Percentiles rank a stretch among this genome's conserved stretches.
Conservation (phyloP, 2,888 invertebrate species). For the Hanleya hanleyi region DNA sequence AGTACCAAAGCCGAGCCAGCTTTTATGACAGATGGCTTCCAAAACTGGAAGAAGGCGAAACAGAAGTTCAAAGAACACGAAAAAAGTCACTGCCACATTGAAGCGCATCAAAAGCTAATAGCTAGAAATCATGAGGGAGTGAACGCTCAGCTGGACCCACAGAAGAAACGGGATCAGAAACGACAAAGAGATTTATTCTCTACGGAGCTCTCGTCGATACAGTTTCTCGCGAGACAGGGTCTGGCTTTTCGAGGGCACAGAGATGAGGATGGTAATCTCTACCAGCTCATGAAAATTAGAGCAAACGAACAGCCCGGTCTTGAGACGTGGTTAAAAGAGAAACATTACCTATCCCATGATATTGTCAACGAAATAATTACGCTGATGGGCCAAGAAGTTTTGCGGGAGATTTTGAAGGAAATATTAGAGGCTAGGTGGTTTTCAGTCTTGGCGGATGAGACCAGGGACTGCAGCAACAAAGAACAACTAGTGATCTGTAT, state of each 20-base stretch:
- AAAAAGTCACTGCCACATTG: background rate
- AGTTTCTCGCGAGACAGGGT: background rate
- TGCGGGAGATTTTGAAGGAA: background rate
- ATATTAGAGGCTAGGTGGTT: background rate
- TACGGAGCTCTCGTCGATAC: too few relatives aligned
- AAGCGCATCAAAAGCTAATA: background rate
- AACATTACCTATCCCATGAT: background rate
- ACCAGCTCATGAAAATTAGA: background rate
- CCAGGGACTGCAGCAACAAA: background rate
- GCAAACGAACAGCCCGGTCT: background rate
- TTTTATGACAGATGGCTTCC: background rate
- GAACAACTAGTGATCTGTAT: constrained; percentile 16
- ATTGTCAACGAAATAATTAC: background rate
- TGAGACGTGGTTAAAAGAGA: background rate
- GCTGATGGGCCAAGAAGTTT: background rate
- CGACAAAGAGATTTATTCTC: too few relatives aligned
- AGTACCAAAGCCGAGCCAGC: background rate
- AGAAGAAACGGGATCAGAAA: too few relatives aligned
- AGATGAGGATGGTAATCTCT: background rate
- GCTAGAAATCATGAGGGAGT: background rate
- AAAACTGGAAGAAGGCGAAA: constrained; percentile 1
- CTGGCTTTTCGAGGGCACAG: background rate
- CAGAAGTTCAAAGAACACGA: background rate
- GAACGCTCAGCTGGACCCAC: too few relatives aligned
- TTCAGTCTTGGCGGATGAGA: background rate